Base-by-base conservation (phyloP, 2,888 invertebrate genomes). In the Prostheceraeus crozeri region DNA sequence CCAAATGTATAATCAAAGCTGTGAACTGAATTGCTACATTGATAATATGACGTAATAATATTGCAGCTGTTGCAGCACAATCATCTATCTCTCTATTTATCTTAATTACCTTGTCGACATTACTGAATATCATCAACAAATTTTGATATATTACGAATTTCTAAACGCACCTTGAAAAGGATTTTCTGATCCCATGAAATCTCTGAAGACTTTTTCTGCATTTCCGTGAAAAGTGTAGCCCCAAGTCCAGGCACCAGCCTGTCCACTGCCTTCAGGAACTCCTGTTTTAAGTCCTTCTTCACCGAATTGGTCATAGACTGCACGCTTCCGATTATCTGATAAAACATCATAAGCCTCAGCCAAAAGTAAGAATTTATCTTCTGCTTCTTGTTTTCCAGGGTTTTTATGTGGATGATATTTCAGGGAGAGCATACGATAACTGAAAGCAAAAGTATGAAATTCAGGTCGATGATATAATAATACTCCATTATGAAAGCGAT, bases 281-380 rank as follows among this genome's bases (percentile, higher is more conserved):
- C 89, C 88, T 68, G 81, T 81, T 72, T 87, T 87, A 45, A 90
- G 78, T 0, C 88, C 89, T 68, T 85, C 85, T 75, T 89, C 89
- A 0, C 90, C 90, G 75, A 85, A 89, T 69, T 87, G 86, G 76
- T 90, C 89, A 77, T 85, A 91, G 14, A 89, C 82, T 11, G 87
- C 84, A 59, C 75, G 66, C 62, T 73, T 76, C 23, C 71, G 65
- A 74, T 75, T 67, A 65, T 77, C 74, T 64, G 71, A 70, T 1
- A 77, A 66, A 4, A 77, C 72, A 68, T 77, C 77, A 68, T 76
- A 77, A 1, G 77, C 76, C 63, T 77, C 76, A 31, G 76, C 68
- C 33, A 75, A 68, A 57, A 75, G 71, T 59, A 69, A 68, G 63
- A 76, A 77, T 31, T 61, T 61, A 21, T 61, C 61, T 25, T 64